Conservation (phyloP, 2,888 invertebrate genomes). For the Metallyticus violacea region DNA sequence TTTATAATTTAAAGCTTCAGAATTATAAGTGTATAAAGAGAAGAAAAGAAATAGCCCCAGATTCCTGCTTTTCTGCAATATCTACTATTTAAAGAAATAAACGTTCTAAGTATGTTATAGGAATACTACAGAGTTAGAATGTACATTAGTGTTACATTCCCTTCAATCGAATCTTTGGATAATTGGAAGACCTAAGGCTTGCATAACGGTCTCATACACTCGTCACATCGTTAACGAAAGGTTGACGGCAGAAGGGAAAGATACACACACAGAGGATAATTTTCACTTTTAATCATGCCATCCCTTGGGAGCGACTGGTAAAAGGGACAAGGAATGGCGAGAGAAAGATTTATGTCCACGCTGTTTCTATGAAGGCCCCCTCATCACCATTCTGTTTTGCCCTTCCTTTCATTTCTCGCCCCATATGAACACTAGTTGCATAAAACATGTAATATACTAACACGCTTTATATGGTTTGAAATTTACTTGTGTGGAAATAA, state of each 20-base stretch:
- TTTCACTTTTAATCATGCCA: not conserved
- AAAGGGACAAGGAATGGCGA: not conserved
- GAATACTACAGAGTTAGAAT: too few species aligned
- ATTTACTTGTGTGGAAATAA: not conserved
- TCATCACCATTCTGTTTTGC: not conserved
- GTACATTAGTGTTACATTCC: too few species aligned
- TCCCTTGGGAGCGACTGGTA: not conserved
- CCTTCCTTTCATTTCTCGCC: not conserved
- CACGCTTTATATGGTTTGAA: not conserved
- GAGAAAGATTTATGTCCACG: not conserved
- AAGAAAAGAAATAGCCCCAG: too few species aligned
- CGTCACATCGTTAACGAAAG: not conserved
- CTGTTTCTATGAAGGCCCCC: not conserved
- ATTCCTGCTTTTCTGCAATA: too few species aligned
- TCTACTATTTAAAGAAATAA: too few species aligned
- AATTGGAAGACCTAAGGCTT: too few species aligned
- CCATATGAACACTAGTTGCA: not conserved
- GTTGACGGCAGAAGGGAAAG: not conserved
- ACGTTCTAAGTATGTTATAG: too few species aligned
- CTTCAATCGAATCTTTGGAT: too few species aligned
- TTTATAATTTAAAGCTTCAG: too few species aligned
- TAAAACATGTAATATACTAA: not conserved
- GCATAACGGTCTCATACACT: not conserved
- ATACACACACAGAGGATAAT: not conserved
- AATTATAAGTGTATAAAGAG: too few species aligned